Evolutionary conservation across 1,140 invertebrate genomes (phyloP), one percentile per base, ranked within the genome.

Genomic region (Rhagoletis pomonella): DNA sequence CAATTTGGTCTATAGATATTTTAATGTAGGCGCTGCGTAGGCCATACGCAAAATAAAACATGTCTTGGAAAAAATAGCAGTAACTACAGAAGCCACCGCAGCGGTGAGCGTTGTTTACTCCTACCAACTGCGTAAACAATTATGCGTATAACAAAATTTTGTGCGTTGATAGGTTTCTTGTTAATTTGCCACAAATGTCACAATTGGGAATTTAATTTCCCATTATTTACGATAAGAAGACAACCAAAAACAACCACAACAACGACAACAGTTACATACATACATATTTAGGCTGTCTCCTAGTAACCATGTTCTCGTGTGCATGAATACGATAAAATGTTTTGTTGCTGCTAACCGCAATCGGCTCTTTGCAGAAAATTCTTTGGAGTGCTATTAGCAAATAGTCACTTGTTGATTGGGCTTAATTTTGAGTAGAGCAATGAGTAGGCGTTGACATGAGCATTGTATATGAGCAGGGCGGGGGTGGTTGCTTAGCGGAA

Each of bases 131-230:
- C 29, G 9, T 39, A 19, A 67, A 6, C 7, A 69, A 17, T 44
- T 39, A 69, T 39, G 12, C 29, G 9, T 14, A 65, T 29, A 67
- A 42, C 5, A 64, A n/a, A n/a, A 67, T 39, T 39, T 67, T 19
- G 64, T 12, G 64, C 19, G 64, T n/a, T 73, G 42, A 73, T 73
- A 73, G 67, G 67, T 47, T 73, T 73, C 67, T 73, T 73, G 67
- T 73, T 73, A 73, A 73, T 73, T 73, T 73, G 67, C 67, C 67
- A 73, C 67, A 73, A 73, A 73, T 44, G 12, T 42, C 67, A 73
- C 67, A 73, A 47, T 47, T 73, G 67, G 67, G 67, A 73, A 73
- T 73, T 73, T 73, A 29, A 73, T 73, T 73, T 73, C n/a, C 67
- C 67, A 73, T 73, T 73, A 73, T 73, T 73, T 44, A 44, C 67